These are phyloP conservation scores for Pantherophis guttatus DNA, from an alignment of 2,113 vertebrate genomes.

Conservation along the genomic window DNA sequence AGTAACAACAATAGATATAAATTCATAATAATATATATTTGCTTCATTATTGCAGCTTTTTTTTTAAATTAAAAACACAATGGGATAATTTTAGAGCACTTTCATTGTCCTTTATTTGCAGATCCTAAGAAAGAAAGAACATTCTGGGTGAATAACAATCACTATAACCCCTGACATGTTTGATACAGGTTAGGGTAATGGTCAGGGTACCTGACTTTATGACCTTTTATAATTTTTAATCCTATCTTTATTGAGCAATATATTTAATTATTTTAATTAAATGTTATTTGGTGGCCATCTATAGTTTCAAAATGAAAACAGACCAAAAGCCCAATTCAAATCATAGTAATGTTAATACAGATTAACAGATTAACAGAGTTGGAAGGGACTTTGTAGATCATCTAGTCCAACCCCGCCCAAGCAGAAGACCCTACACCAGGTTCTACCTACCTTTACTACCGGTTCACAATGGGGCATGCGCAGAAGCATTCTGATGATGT, in stretches of 20 bases:
- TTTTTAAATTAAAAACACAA: not conserved
- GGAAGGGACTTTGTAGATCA: too few species aligned
- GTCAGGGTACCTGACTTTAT: not conserved
- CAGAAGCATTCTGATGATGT: too few species aligned
- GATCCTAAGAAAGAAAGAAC: not conserved
- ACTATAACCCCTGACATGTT: not conserved
- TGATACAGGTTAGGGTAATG: not conserved
- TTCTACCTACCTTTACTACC: too few species aligned
- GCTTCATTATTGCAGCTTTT: not conserved
- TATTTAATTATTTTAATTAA: not conserved
- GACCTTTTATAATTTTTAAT: not conserved
- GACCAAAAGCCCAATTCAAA: not conserved
- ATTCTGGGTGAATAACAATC: not conserved
- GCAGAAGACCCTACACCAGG: too few species aligned
- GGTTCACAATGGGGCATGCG: too few species aligned
- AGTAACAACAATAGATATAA: constrained; percentile 17
- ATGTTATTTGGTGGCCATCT: not conserved
- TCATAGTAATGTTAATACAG: not conserved
- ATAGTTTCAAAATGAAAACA: not conserved
- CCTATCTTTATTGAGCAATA: not conserved
- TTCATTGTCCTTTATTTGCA: not conserved
- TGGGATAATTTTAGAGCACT: not conserved
- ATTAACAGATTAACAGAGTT: too few species aligned
- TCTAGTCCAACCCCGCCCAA: too few species aligned
- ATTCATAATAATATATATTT: constrained; percentile 22